These are phyloP conservation scores for Macrophya alboannulata DNA, from an alignment of 2,888 invertebrate genomes.

Conservation along the genomic window DNA sequence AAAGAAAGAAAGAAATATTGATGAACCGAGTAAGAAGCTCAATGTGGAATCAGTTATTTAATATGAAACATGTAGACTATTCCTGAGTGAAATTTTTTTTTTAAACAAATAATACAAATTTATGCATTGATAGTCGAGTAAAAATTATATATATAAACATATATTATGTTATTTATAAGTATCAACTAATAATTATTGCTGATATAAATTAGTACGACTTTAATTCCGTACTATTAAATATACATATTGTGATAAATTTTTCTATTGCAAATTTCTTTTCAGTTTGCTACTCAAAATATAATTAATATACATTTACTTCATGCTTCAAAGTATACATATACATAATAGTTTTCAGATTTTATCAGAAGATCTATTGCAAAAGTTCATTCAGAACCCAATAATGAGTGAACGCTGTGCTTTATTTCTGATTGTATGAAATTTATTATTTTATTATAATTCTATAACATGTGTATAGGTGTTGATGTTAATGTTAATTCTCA, in stretches of 20 bases:
- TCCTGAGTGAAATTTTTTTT: background rate
- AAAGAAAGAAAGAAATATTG: background rate
- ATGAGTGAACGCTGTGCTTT: slow-evolving; percentile 73
- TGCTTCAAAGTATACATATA: background rate
- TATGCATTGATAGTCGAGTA: background rate
- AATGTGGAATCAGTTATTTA: background rate
- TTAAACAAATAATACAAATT: background rate
- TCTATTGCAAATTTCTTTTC: slow-evolving; percentile 8
- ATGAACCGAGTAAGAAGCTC: background rate
- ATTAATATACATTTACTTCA: slow-evolving; percentile 45
- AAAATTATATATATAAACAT: background rate
- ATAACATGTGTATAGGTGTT: slow-evolving; percentile 39
- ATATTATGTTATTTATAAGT: slow-evolving; percentile 14
- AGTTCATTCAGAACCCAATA: slow-evolving; percentile 63
- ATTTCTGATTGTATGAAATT: slow-evolving; percentile 65
- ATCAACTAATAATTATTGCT: slow-evolving; percentile 31
- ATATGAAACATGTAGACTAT: background rate
- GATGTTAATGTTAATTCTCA: slow-evolving; percentile 26
- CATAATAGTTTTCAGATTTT: slow-evolving; percentile 61
- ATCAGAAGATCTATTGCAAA: slow-evolving; percentile 68
- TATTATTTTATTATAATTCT: slow-evolving; percentile 29
- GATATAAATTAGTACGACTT: background rate
- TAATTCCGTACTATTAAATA: slow-evolving; percentile 25
- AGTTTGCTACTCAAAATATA: slow-evolving; percentile 11
- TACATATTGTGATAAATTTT: slow-evolving; percentile 39